Conservation (phyloP, 2,797 vertebrate species). For the Sebastes oblongus region DNA sequence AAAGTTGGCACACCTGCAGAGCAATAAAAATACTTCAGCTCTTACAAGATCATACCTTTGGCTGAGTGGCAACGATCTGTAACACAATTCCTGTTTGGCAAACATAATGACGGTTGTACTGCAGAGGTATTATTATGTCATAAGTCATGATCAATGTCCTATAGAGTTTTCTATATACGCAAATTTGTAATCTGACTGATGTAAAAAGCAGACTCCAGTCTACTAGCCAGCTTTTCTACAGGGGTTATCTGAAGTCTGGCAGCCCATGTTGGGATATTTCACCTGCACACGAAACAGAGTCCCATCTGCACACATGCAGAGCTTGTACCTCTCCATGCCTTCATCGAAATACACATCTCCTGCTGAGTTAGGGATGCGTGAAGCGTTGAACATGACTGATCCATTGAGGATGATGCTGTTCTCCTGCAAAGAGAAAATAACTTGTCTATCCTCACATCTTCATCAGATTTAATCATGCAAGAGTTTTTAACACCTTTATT, state of each 20-base stretch:
- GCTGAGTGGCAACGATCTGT: conserved; percentile 36
- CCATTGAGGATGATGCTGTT: conserved; percentile 96
- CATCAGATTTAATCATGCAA: neutral
- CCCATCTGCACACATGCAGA: conserved; percentile 96
- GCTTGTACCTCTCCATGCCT: conserved; percentile 92
- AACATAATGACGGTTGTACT: conserved; percentile 22
- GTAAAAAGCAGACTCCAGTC: conserved; percentile 3
- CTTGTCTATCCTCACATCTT: neutral
- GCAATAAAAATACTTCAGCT: conserved; percentile 26
- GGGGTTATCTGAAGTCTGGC: conserved; percentile 92
- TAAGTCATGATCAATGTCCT: conserved; percentile 9
- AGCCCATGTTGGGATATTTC: conserved; percentile 93
- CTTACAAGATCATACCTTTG: conserved; percentile 52
- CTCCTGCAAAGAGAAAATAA: conserved; percentile 80
- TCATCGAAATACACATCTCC: conserved; percentile 85
- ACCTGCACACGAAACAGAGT: conserved; percentile 95
- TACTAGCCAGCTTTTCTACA: conserved; percentile 85
- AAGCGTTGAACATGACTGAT: conserved; percentile 91
- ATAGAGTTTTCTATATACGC: neutral
- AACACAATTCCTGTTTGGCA: conserved; percentile 27
- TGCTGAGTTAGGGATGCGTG: conserved; percentile 89
- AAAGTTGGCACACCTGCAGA: conserved; percentile 26
- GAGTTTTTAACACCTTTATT: neutral
- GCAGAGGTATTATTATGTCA: conserved; percentile 39
- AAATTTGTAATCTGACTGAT: conserved; percentile 12